Evolutionary conservation across 2,888 invertebrate genomes (phyloP).

Genomic region (Rhyacophila evoluta): DNA sequence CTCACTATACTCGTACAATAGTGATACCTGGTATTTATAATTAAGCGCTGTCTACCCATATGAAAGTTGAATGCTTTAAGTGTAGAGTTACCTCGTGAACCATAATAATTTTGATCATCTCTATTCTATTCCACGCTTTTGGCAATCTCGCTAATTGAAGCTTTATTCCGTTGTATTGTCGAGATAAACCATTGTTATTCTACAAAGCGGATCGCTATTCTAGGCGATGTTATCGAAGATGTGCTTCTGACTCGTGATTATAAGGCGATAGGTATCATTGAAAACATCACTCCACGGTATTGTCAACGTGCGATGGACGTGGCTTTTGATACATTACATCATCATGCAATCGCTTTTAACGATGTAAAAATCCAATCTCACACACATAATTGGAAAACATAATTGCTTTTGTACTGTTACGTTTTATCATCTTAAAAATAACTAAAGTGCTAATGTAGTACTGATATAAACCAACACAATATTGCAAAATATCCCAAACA

Average conservation of each 20-base stretch:
- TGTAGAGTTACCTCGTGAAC: neutral
- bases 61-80: neutral
- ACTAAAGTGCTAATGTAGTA: no score
- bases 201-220: neutral
- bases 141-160: slow-evolving; percentile 12
- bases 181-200: slow-evolving; percentile 19
- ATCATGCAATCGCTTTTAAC: neutral
- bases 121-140: slow-evolving; percentile 2
- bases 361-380: neutral
- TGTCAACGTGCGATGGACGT: neutral
- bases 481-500: no score
- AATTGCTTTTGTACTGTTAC: neutral
- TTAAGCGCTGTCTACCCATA: neutral
- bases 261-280: neutral
- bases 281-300: neutral
- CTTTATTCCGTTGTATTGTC: slow-evolving; percentile 19
- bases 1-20: no score
- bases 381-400: neutral
- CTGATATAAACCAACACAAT: no score
- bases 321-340: neutral
- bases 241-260: slow-evolving; percentile 7
- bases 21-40: neutral
- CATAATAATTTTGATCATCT: neutral
- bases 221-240: slow-evolving; percentile 1
- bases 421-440: no score